These are phyloP conservation scores for Hippocampus zosterae DNA, from an alignment of 2,113 vertebrate species.

Conservation along the genomic window DNA sequence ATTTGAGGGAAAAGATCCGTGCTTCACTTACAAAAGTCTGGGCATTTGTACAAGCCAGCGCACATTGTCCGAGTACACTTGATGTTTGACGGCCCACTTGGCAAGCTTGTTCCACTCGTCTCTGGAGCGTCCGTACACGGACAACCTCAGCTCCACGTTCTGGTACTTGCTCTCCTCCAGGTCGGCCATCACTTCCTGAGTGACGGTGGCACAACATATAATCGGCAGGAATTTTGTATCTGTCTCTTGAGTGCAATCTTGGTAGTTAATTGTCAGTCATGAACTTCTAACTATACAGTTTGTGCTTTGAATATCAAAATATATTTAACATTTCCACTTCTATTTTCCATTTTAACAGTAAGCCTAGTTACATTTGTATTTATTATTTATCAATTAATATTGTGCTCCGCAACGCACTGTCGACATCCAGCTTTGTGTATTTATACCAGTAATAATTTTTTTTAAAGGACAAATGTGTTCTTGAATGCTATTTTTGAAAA, in stretches of 20 bases:
- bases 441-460: too few species aligned
- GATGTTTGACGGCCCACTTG: conserved; percentile 83
- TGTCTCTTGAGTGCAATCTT: neutral
- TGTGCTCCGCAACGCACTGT: too few species aligned
- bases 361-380: too few species aligned
- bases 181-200: conserved; percentile 93
- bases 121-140: conserved; percentile 87
- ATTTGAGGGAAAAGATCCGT: neutral
- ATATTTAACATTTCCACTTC: too few species aligned
- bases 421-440: too few species aligned
- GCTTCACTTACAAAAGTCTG: conserved; percentile 87
- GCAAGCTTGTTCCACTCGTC: conserved; percentile 95
- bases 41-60: conserved; percentile 96
- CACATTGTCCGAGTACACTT: conserved; percentile 89
- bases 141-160: conserved; percentile 90
- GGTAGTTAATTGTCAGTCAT: neutral
- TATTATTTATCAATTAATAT: too few species aligned
- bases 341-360: too few species aligned
- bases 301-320: too few species aligned
- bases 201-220: conserved; percentile 9
- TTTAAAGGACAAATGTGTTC: too few species aligned
- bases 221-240: neutral
- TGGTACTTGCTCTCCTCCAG: conserved; percentile 99
- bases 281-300: neutral
- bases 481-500: too few species aligned